Evolutionary conservation across 2,797 vertebrate genomes (phyloP).

Genomic region (Gadopsis bispinosus): DNA sequence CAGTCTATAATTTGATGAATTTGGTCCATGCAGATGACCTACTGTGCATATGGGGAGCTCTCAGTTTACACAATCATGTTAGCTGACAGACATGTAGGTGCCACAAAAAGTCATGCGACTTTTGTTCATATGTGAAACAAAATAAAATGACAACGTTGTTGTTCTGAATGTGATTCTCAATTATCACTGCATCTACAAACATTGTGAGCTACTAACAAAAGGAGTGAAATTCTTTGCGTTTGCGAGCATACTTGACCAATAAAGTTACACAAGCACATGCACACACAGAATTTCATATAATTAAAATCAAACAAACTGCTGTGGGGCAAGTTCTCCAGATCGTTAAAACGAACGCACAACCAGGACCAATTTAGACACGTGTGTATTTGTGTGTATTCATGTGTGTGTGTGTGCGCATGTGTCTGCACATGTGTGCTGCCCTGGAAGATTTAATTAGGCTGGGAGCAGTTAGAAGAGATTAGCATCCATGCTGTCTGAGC

Average conservation of each 20-base stretch:
- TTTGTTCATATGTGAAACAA: not conserved
- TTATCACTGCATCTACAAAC: conserved; percentile 5
- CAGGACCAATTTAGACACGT: conserved; percentile 69
- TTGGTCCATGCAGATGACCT: not conserved
- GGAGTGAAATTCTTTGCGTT: not conserved
- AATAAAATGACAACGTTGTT: not conserved
- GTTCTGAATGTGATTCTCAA: not conserved
- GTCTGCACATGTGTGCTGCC: conserved; percentile 59
- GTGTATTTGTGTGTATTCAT: conserved; percentile 21
- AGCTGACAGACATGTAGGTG: not conserved
- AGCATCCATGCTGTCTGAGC: conserved; percentile 81
- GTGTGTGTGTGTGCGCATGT: conserved; percentile 2
- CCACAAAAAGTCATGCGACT: not conserved
- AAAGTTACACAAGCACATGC: conserved; percentile 10
- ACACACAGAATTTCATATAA: conserved; percentile 22
- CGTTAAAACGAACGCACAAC: conserved; percentile 71
- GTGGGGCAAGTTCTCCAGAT: conserved; percentile 59
- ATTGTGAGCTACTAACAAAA: not conserved
- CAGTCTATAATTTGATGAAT: not conserved
- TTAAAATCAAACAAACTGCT: conserved; percentile 56
- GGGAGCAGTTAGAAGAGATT: conserved; percentile 83
- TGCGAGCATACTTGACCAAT: conserved; percentile 6
- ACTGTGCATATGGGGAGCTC: not conserved
- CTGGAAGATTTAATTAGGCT: conserved; percentile 83
- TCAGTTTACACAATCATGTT: not conserved